phyloP scores from a whole-genome alignment of 1,140 invertebrate genomes.

The Gryon sp. region DNA sequence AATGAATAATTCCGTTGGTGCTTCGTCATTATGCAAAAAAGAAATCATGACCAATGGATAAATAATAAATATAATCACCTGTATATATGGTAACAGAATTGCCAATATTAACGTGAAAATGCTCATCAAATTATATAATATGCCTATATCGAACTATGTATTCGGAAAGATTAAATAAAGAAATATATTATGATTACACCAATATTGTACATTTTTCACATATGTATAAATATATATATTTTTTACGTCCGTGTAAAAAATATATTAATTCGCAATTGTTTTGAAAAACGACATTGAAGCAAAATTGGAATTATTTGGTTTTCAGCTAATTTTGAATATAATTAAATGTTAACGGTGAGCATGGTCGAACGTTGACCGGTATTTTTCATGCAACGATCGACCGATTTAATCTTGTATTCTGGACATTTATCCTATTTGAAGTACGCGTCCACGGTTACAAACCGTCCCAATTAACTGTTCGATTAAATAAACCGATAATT shows the following conservation, averaged over 20 bases:
- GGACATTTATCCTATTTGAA: conserved; percentile 62
- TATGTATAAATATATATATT: no score
- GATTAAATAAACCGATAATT: conserved; percentile 77
- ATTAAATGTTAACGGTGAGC: conserved; percentile 47
- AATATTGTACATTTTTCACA: conserved; percentile 35
- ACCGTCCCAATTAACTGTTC: conserved; percentile 72
- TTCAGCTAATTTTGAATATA: conserved; percentile 53
- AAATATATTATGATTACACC: conserved; percentile 31
- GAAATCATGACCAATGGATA: conserved; percentile 3
- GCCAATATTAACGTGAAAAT: conserved; percentile 13
- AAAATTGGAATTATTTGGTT: conserved; percentile 37
- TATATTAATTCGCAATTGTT: no score
- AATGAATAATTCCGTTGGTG: conserved; percentile 25
- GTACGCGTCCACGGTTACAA: conserved; percentile 51
- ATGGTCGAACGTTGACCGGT: conserved; percentile 1
- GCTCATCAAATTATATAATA: conserved; percentile 37
- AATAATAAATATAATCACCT: conserved; percentile 41
- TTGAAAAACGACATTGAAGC: conserved; percentile 26
- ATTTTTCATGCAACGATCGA: conserved; percentile 52
- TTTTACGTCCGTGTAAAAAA: background rate
- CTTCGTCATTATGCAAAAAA: conserved; percentile 24
- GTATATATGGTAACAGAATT: no score
- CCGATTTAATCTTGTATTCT: conserved; percentile 59
- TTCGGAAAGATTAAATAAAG: conserved; percentile 18
- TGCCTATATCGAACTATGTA: conserved; percentile 14